Percentiles rank a stretch among this genome's conserved stretches.
These are phyloP conservation scores for Branchipolynoe longqiensis DNA, from an alignment of 2,888 invertebrate species.

Conservation along the genomic window DNA sequence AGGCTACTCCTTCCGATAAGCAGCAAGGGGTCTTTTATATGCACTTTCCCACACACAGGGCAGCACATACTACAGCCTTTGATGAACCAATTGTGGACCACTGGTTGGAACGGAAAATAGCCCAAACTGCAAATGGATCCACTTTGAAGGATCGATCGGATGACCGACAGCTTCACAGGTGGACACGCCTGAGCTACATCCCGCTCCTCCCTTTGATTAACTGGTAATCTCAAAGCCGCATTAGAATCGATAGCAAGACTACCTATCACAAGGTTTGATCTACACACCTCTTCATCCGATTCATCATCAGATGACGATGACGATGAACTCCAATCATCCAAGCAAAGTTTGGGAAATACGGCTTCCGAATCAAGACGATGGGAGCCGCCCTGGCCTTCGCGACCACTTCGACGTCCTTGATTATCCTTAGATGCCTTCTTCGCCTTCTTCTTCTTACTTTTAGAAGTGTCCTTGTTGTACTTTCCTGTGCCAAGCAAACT, in stretches of 20 bases:
- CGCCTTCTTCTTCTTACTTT: conserved; percentile 68
- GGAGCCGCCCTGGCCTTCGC: conserved; percentile 44
- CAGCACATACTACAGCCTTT: too few species aligned
- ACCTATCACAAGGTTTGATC: background rate
- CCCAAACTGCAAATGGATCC: too few species aligned
- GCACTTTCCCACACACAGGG: too few species aligned
- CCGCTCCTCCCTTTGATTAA: background rate
- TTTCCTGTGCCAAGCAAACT: too few species aligned
- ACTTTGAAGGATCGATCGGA: too few species aligned
- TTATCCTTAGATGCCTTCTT: conserved; percentile 40
- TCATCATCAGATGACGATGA: conserved; percentile 18
- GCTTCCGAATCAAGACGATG: conserved; percentile 42
- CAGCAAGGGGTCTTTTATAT: too few species aligned
- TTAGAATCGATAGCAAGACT: background rate
- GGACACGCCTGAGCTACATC: too few species aligned
- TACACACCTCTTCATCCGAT: background rate
- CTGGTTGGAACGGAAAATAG: too few species aligned
- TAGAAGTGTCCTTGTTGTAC: conserved; percentile 78
- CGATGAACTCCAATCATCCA: background rate
- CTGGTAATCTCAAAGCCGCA: too few species aligned
- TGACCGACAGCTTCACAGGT: too few species aligned
- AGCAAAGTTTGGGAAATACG: background rate
- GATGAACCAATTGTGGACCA: too few species aligned
- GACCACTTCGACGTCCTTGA: conserved; percentile 60
- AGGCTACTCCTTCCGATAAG: too few species aligned